A percentile compares a stretch with the other conserved stretches of the same genome.
phyloP scores from a whole-genome alignment of 2,113 vertebrate species.

The Sakesphorus luctuosus region DNA sequence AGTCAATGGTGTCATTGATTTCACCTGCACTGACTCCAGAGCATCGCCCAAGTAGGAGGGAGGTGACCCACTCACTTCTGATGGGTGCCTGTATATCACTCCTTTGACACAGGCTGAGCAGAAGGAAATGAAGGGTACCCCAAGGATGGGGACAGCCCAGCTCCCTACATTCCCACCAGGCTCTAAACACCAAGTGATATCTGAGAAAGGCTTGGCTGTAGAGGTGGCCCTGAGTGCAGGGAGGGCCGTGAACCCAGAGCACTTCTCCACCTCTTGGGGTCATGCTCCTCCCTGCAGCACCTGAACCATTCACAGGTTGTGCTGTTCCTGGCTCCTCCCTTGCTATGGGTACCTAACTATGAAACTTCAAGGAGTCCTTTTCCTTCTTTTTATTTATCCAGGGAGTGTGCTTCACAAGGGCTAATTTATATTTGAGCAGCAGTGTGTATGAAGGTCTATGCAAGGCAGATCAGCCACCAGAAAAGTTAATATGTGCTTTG shows the following conservation, averaged over 20 bases:
- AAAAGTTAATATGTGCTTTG: slow-evolving; percentile 68
- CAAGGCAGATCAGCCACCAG: slow-evolving; percentile 48
- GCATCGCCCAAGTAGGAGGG: not conserved
- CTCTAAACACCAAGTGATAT: not conserved
- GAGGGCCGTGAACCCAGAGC: not conserved
- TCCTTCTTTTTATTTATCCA: slow-evolving; percentile 29
- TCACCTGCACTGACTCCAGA: not conserved
- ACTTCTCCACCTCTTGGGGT: not conserved
- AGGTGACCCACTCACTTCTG: not conserved
- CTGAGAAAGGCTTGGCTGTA: not conserved
- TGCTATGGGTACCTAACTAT: not conserved
- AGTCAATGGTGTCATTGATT: not conserved
- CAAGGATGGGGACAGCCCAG: not conserved
- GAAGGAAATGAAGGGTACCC: not conserved
- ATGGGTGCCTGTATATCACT: not conserved
- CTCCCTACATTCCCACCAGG: not conserved
- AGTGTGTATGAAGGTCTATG: not conserved
- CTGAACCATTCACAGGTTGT: rapidly evolving
- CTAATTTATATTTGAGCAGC: slow-evolving; percentile 58
- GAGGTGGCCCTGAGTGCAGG: not conserved
- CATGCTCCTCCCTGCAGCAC: not conserved
- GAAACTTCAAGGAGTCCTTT: not conserved
- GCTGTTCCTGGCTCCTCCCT: not conserved
- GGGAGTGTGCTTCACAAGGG: not conserved
- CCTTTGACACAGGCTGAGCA: not conserved